These are phyloP conservation scores for Adrianichthys oophorus DNA, from an alignment of 2,797 vertebrate species.

Conservation along the genomic window DNA sequence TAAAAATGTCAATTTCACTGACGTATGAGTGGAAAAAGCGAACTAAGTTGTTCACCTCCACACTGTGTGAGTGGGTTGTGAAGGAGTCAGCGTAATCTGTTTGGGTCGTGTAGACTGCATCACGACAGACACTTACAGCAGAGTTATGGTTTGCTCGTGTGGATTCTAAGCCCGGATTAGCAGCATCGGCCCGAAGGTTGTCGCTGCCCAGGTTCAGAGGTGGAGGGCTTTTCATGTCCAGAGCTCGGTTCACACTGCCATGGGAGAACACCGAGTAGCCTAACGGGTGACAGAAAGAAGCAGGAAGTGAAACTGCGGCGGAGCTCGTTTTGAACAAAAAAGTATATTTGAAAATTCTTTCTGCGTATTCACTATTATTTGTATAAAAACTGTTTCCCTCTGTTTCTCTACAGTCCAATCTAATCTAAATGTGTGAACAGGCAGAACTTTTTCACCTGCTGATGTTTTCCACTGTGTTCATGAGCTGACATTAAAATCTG, in stretches of 20 bases:
- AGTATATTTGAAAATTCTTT: constrained; percentile 35
- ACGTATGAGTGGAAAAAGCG: neutral
- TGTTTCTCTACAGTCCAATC: constrained; percentile 34
- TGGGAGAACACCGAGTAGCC: constrained; percentile 87
- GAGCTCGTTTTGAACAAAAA: constrained; percentile 30
- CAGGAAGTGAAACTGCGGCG: constrained; percentile 71
- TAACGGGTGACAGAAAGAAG: constrained; percentile 54
- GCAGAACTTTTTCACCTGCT: too few relatives aligned
- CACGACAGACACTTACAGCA: constrained; percentile 70
- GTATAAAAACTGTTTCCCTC: constrained; percentile 56
- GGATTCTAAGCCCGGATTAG: constrained; percentile 56
- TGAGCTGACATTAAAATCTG: too few relatives aligned
- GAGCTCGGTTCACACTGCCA: constrained; percentile 75
- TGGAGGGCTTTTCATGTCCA: constrained; percentile 84
- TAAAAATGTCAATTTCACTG: constrained; percentile 1
- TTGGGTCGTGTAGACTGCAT: too few relatives aligned
- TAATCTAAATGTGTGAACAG: constrained; percentile 3
- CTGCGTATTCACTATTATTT: constrained; percentile 36
- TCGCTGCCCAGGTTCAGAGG: constrained; percentile 80
- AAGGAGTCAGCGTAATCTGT: too few relatives aligned
- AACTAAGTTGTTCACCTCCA: too few relatives aligned
- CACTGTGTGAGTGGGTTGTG: too few relatives aligned
- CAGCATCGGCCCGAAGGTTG: constrained; percentile 71
- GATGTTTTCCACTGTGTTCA: too few relatives aligned
- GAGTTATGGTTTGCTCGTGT: constrained; percentile 67